Base-by-base conservation (phyloP, 2,797 vertebrate genomes). In the Allochrocebus solatus region DNA sequence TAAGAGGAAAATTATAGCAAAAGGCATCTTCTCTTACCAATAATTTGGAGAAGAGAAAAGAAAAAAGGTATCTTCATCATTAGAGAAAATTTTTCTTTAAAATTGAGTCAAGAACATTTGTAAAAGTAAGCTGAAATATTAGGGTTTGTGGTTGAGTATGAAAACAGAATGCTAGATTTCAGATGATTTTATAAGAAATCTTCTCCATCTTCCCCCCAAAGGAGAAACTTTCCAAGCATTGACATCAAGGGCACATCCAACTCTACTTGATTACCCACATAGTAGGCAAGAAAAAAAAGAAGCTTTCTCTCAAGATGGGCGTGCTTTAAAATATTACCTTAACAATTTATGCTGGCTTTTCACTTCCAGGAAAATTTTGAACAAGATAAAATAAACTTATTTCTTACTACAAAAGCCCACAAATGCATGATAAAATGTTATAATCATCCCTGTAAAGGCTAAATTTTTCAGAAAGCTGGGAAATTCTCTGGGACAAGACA, bases 101-200 rank as follows among this genome's bases (percentile, higher is more conserved):
- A 82, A 85, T 64, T 72, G 88, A 96, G 82, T 95, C 89, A 74
- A 79, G 91, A 64, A 41, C 70, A 96, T 93, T 72, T 87, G 91
- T 2, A 93, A 98, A 98, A 96, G 48, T 46, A 97, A 97, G 57
- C 33, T 96, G 74, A 98, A 96, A 86, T 55, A 94, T 96, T 67
- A 96, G 43, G 50, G 93, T 94, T 97, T 92, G n/a, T 50, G 78
- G 74, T 41, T 91, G 78, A 95, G 11, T 61, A 89, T 48, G 91
- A 74, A 97, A 86, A 39, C 24, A 26, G 33, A 93, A 67, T 41
- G 19, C 7, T 39, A 70, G 30, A 46, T 59, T 89, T 61, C 30
- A 14, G 70, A 17, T 33, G 2, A 76, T 61, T 16, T 89, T 91
- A 46, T 21, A 76, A 91, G 50, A 48, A 33, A 39, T 59, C 5